Conservation (phyloP, 2,797 vertebrate species). For the Chelon auratus region DNA sequence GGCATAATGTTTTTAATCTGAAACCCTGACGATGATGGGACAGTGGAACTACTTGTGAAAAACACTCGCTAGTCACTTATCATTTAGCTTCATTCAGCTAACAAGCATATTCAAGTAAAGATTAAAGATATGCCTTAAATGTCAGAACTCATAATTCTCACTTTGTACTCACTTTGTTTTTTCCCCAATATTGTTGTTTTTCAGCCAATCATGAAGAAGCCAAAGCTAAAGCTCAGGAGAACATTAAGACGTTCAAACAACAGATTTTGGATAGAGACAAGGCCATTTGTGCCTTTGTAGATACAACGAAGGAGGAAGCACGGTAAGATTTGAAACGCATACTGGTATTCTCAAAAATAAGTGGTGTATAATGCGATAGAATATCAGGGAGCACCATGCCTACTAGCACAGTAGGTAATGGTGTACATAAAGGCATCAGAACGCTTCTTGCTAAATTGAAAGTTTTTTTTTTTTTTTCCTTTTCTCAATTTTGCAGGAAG, state of each 20-base stretch:
- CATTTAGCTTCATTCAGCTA: no score
- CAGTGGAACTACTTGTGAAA: no score
- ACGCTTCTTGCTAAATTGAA: not conserved
- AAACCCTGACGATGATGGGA: no score
- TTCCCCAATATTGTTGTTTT: not conserved
- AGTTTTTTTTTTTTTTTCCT: constrained; percentile 3
- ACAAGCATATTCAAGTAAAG: no score
- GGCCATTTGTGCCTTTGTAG: constrained; percentile 76
- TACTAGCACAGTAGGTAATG: not conserved
- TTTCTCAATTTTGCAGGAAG: constrained; percentile 62
- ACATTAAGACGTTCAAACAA: constrained; percentile 68
- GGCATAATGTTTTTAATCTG: no score
- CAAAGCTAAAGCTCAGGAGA: constrained; percentile 49
- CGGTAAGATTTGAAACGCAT: constrained; percentile 65
- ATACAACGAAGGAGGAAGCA: constrained; percentile 65
- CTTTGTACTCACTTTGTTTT: not conserved
- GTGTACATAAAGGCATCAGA: no score
- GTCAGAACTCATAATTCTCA: no score
- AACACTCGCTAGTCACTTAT: no score
- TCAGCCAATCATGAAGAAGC: constrained; percentile 60
- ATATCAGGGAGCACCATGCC: no score
- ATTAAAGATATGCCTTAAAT: no score
- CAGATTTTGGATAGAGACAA: constrained; percentile 76
- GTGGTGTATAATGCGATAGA: not conserved
- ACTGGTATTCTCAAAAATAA: not conserved